A percentile compares a stretch with the other conserved stretches of the same genome.
Evolutionary conservation across 2,113 vertebrate species (phyloP).

Genomic region (Engystomops pustulosus): DNA sequence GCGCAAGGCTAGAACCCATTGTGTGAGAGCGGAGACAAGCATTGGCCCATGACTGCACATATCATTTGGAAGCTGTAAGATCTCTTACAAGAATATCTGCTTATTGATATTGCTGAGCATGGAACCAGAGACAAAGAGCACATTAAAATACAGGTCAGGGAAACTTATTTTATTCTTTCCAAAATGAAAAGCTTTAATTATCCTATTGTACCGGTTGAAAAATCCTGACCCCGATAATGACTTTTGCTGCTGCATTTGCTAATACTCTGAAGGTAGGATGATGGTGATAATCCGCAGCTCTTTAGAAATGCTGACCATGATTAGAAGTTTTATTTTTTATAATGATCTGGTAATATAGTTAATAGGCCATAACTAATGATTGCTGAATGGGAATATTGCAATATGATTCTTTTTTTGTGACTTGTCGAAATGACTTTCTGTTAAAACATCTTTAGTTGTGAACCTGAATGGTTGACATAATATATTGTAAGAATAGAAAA

Average conservation of each 20-base stretch:
- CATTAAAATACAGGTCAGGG: conserved; percentile 50
- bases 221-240: conserved; percentile 50
- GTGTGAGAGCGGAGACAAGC: neutral
- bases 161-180: conserved; percentile 39
- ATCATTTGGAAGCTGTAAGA: conserved; percentile 1
- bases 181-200: conserved; percentile 55
- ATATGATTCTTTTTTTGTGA: conserved; percentile 48
- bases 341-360: conserved; percentile 58
- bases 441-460: neutral
- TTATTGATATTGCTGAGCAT: conserved; percentile 16
- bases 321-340: conserved; percentile 56
- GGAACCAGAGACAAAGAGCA: conserved; percentile 17
- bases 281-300: conserved; percentile 39
- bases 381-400: conserved; percentile 43
- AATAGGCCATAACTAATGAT: conserved; percentile 56
- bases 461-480: neutral
- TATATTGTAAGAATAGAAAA: neutral
- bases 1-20: neutral
- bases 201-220: conserved; percentile 38
- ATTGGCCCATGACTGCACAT: conserved; percentile 4
- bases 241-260: conserved; percentile 45
- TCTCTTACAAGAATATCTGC: conserved; percentile 28
- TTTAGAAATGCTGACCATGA: conserved; percentile 57
- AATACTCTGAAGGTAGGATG: conserved; percentile 30
- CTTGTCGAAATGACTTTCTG: neutral